phyloP scores from a whole-genome alignment of 2,888 invertebrate species.

The Nemoura dubitans region DNA sequence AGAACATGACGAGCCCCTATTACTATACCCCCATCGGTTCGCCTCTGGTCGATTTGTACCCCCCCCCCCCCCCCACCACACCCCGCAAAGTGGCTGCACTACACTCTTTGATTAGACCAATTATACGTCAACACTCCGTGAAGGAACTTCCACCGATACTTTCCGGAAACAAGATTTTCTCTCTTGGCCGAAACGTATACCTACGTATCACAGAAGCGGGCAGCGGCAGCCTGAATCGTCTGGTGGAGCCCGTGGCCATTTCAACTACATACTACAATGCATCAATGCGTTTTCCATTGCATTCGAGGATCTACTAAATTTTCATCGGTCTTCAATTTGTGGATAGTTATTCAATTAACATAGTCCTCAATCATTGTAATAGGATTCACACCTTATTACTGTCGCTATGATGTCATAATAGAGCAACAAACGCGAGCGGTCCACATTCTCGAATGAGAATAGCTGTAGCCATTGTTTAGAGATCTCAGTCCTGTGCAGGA shows the following conservation, averaged over 20 bases:
- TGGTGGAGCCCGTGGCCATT: no score
- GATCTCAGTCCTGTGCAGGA: conserved; percentile 23
- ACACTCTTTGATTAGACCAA: conserved; percentile 7
- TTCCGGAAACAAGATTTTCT: neutral
- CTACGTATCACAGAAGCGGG: neutral
- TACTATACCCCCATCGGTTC: neutral
- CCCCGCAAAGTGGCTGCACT: neutral
- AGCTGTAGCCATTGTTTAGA: conserved; percentile 24
- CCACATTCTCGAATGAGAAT: conserved; percentile 27
- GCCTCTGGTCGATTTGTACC: neutral
- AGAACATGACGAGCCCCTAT: neutral
- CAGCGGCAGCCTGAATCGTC: no score
- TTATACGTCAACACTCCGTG: neutral
- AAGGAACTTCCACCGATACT: neutral
- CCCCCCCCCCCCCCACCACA: neutral
- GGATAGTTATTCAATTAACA: neutral
- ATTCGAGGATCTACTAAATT: neutral
- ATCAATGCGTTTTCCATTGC: neutral
- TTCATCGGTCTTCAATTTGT: neutral
- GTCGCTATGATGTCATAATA: neutral
- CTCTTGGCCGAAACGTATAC: neutral
- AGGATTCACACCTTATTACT: neutral
- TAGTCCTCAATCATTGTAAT: no score
- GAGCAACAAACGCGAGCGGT: neutral
- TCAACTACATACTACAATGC: no score